Conservation (phyloP, 2,113 vertebrate species). For the Notarius lentiginosus region DNA sequence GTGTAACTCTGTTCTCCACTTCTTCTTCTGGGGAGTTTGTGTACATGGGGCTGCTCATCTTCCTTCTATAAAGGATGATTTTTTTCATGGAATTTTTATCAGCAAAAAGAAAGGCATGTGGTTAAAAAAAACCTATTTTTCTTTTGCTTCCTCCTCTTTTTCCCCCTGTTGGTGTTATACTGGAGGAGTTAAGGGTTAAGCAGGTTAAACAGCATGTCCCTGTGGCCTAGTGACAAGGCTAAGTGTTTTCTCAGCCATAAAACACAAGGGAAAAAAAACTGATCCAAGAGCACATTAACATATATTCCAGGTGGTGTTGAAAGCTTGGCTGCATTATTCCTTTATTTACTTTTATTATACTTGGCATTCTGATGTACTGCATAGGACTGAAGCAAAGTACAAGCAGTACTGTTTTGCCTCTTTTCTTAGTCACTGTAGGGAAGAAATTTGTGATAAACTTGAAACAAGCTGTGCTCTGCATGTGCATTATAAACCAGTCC, state of each 20-base stretch:
- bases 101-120: slow-evolving; percentile 4
- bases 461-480: background rate
- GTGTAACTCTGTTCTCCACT: slow-evolving; percentile 31
- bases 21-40: background rate
- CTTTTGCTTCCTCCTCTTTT: background rate
- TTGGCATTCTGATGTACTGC: slow-evolving; percentile 39
- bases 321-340: slow-evolving; percentile 47
- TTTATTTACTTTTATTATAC: slow-evolving; percentile 58
- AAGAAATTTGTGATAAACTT: slow-evolving; percentile 35
- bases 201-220: slow-evolving; percentile 17
- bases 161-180: background rate
- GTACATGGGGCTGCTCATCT: slow-evolving; percentile 4
- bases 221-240: slow-evolving; percentile 45
- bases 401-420: slow-evolving; percentile 39
- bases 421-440: slow-evolving; percentile 40
- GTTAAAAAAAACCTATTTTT: slow-evolving; percentile 2
- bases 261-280: slow-evolving; percentile 27
- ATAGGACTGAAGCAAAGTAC: slow-evolving; percentile 31
- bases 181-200: slow-evolving; percentile 23
- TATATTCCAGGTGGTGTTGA: slow-evolving; percentile 54
- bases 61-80: slow-evolving; percentile 9
- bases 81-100: slow-evolving; percentile 22
- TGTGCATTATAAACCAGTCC: background rate
- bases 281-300: slow-evolving; percentile 49
- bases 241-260: slow-evolving; percentile 47